A percentile compares a stretch with the other conserved stretches of the same genome.
Conservation (phyloP, 2,113 vertebrate species). For the Gopherus evgoodei region DNA sequence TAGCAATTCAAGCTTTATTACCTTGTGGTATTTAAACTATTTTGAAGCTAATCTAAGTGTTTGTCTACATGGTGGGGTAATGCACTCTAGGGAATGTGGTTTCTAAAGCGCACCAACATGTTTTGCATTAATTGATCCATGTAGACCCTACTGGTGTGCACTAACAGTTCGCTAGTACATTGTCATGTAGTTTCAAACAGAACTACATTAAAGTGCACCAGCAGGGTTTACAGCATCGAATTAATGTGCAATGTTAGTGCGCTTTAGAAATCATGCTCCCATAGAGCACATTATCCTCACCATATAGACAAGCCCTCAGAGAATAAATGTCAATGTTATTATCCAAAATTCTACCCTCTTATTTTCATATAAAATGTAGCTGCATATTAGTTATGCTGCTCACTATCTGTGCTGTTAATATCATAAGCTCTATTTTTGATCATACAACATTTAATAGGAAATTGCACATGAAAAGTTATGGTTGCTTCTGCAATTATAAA, state of each 20-base stretch:
- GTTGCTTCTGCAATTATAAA: background rate
- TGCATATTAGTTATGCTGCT: background rate
- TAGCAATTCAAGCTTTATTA: conserved; percentile 55
- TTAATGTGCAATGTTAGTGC: background rate
- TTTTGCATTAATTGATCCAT: background rate
- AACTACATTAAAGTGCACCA: background rate
- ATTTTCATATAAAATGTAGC: background rate
- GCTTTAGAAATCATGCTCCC: background rate
- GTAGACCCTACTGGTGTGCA: background rate
- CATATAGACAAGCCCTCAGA: background rate
- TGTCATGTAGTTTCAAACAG: background rate
- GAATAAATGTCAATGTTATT: background rate
- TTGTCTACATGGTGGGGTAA: background rate
- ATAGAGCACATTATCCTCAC: background rate
- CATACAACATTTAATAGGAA: background rate
- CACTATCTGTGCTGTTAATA: background rate
- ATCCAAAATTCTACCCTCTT: background rate
- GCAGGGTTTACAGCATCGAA: background rate
- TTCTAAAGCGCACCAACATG: background rate
- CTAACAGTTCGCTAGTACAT: background rate
- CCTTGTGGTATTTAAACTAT: background rate
- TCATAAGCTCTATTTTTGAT: background rate
- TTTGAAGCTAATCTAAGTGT: conserved; percentile 8
- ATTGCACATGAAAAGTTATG: background rate
- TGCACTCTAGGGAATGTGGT: background rate